A percentile compares a stretch with the other conserved stretches of the same genome.
These are phyloP conservation scores for Pollenia labialis DNA, from an alignment of 2,888 invertebrate species.

Conservation along the genomic window DNA sequence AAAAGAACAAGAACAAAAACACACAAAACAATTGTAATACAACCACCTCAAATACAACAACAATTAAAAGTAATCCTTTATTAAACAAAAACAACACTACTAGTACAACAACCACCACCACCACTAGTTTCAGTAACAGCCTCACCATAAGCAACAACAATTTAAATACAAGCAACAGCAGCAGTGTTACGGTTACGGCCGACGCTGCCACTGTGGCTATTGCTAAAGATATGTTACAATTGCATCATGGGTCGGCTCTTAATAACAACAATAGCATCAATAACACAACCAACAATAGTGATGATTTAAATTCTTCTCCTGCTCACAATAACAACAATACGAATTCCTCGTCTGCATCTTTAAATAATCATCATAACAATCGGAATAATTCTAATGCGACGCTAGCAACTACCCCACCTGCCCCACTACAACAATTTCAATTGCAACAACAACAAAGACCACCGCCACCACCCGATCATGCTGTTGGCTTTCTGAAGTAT, in stretches of 20 bases:
- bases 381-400: conserved; percentile 74
- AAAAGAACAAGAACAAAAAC: conserved; percentile 76
- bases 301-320: conserved; percentile 70
- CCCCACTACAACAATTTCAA: conserved; percentile 75
- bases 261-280: conserved; percentile 77
- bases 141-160: conserved; percentile 78
- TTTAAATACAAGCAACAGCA: conserved; percentile 75
- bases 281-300: conserved; percentile 65
- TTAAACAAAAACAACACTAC: conserved; percentile 42
- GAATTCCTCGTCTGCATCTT: conserved; percentile 63
- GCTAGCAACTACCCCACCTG: conserved; percentile 79
- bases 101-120: conserved; percentile 68
- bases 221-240: conserved; percentile 83
- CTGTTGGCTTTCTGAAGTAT: conserved; percentile 82
- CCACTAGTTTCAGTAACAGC: conserved; percentile 77
- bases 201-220: conserved; percentile 83
- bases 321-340: conserved; percentile 73
- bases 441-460: conserved; percentile 72
- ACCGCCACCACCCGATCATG: conserved; percentile 77
- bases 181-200: conserved; percentile 76
- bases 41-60: conserved; percentile 53
- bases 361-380: conserved; percentile 61
- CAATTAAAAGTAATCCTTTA: conserved; percentile 61
- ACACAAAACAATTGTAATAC: conserved; percentile 55
- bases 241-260: conserved; percentile 81